phyloP scores from a whole-genome alignment of 2,888 invertebrate genomes.

The Beris chalybata region DNA sequence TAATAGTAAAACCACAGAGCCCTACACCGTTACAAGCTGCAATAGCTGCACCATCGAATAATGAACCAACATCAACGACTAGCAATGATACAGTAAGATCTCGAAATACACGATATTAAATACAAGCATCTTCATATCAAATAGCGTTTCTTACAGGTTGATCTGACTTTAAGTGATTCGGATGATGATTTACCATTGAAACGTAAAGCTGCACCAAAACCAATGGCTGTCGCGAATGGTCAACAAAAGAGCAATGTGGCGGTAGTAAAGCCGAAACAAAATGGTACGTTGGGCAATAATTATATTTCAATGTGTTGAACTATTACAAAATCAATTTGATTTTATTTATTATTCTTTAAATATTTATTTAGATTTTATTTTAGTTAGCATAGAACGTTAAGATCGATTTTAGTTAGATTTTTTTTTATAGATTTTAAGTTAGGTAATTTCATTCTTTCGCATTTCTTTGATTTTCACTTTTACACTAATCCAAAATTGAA shows the following conservation, averaged over 20 bases:
- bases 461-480: no score
- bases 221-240: slow-evolving; percentile 45
- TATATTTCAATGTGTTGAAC: slow-evolving; percentile 27
- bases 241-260: slow-evolving; percentile 43
- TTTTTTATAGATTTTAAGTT: no score
- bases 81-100: slow-evolving; percentile 52
- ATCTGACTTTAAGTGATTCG: slow-evolving; percentile 73
- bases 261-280: slow-evolving; percentile 44
- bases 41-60: slow-evolving; percentile 41
- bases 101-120: slow-evolving; percentile 17
- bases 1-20: slow-evolving; percentile 47
- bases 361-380: no score
- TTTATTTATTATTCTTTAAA: no score
- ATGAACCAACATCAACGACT: slow-evolving; percentile 55
- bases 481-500: no score
- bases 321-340: no score
- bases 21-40: slow-evolving; percentile 39
- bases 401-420: no score
- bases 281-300: slow-evolving; percentile 52
- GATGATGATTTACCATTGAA: slow-evolving; percentile 70
- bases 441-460: no score
- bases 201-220: slow-evolving; percentile 57
- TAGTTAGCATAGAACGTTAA: no score
- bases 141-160: slow-evolving; percentile 57
- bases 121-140: neutral